Evolutionary conservation across 2,113 vertebrate genomes (phyloP).

Genomic region (Acrocephalus arundinaceus): DNA sequence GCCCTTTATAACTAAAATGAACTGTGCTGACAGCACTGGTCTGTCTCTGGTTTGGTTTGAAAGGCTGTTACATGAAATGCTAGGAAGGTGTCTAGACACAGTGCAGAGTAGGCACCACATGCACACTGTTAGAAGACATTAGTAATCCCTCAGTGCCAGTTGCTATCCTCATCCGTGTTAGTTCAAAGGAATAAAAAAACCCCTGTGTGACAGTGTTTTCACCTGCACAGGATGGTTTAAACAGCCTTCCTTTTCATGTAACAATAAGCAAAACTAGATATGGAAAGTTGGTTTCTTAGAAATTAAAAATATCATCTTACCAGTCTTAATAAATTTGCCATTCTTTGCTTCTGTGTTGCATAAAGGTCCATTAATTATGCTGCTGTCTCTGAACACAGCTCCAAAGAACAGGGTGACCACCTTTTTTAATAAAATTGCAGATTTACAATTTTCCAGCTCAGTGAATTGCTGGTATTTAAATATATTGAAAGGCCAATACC

Average conservation of each 20-base stretch:
- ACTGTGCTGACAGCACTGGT: constrained; percentile 9
- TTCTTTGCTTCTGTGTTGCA: background rate
- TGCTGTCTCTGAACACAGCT: constrained; percentile 31
- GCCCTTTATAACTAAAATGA: constrained; percentile 18
- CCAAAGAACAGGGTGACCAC: constrained; percentile 33
- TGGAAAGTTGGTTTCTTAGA: background rate
- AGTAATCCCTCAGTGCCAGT: background rate
- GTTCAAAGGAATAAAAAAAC: background rate
- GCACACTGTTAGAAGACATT: background rate
- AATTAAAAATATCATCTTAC: background rate
- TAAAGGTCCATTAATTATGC: constrained; percentile 56
- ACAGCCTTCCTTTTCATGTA: background rate
- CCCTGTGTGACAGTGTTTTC: background rate
- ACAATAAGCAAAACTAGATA: background rate
- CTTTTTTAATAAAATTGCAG: constrained; percentile 64
- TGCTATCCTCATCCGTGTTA: background rate
- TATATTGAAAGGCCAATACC: constrained; percentile 23
- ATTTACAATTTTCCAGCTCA: constrained; percentile 71
- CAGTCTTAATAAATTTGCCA: constrained; percentile 16
- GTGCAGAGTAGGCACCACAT: background rate
- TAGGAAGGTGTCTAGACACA: background rate
- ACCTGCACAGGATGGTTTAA: background rate
- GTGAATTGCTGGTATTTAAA: constrained; percentile 60
- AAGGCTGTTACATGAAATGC: constrained; percentile 1
- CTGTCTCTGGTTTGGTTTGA: constrained; percentile 18